Percentiles rank a stretch among this genome's conserved stretches.
These are phyloP conservation scores for Phortica okadai DNA, from an alignment of 2,888 invertebrate genomes.

Conservation along the genomic window DNA sequence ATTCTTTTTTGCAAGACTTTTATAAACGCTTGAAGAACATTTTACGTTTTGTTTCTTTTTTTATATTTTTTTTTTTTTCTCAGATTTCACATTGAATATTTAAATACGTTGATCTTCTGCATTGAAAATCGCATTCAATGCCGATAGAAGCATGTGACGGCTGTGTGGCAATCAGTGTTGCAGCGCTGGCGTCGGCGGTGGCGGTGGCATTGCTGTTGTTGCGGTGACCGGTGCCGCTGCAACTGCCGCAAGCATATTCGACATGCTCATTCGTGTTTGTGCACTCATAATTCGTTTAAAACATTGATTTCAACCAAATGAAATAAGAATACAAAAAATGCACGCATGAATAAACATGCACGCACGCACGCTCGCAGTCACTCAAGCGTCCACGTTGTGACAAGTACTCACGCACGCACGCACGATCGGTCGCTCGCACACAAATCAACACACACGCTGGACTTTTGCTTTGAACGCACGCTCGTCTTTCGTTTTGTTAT, in stretches of 20 bases:
- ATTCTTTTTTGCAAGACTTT: constrained; percentile 40
- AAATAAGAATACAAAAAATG: constrained; percentile 42
- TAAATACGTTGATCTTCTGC: constrained; percentile 22
- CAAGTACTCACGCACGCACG: constrained; percentile 12
- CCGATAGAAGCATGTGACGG: not conserved
- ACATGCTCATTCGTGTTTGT: constrained; percentile 37
- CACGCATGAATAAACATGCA: not conserved
- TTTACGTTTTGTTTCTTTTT: not conserved
- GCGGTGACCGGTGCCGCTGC: not conserved
- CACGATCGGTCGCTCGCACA: constrained; percentile 39
- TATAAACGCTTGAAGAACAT: not conserved
- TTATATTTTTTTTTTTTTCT: not conserved
- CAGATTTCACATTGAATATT: not conserved
- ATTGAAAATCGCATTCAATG: constrained; percentile 27
- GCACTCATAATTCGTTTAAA: constrained; percentile 20
- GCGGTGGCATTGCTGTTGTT: not conserved
- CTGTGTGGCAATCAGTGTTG: not conserved
- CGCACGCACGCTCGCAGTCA: constrained; percentile 6
- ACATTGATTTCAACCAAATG: constrained; percentile 42
- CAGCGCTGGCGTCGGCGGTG: not conserved
- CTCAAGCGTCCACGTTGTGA: not conserved
- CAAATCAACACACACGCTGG: no score
- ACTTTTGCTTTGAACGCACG: no score
- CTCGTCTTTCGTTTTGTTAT: constrained; percentile 20
- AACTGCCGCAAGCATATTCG: constrained; percentile 2